These are phyloP conservation scores for Chiridota heheva DNA, from an alignment of 35 echinoderm and acorn worm genomes.

Conservation along the genomic window DNA sequence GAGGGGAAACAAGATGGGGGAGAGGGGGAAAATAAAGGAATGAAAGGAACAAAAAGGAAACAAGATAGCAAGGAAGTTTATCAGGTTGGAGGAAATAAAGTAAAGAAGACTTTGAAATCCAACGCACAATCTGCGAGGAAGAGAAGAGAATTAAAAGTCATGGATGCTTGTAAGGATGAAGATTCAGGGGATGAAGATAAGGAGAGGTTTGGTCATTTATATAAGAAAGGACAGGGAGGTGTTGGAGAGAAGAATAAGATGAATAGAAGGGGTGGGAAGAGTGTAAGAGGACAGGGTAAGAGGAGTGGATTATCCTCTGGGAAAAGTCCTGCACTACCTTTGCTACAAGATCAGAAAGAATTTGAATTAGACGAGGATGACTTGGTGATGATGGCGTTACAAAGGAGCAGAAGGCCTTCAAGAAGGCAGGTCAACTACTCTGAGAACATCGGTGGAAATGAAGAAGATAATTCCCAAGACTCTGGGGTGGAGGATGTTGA, in stretches of 20 bases:
- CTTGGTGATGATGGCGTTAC: no score
- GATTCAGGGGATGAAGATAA: background rate
- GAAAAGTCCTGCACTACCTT: no score
- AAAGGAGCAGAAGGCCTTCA: no score
- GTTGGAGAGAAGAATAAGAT: background rate
- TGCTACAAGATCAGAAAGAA: no score
- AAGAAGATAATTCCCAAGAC: no score
- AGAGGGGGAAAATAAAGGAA: background rate
- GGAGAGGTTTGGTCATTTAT: no score
- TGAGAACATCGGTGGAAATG: no score
- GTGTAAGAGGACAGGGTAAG: constrained; percentile 13
- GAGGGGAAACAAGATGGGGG: background rate
- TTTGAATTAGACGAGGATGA: no score
- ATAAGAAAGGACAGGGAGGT: background rate
- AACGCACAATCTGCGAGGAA: no score
- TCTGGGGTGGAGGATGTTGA: constrained; percentile 9
- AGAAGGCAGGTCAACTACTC: no score
- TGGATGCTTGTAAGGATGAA: background rate
- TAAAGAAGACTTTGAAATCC: background rate
- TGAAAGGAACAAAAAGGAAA: background rate
- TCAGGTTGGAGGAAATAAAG: background rate
- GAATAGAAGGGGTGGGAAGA: background rate
- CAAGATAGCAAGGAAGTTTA: background rate
- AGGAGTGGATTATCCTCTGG: no score
- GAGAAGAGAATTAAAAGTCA: background rate